phyloP scores from a whole-genome alignment of 2,113 vertebrate genomes.

The Aegotheles bennettii region DNA sequence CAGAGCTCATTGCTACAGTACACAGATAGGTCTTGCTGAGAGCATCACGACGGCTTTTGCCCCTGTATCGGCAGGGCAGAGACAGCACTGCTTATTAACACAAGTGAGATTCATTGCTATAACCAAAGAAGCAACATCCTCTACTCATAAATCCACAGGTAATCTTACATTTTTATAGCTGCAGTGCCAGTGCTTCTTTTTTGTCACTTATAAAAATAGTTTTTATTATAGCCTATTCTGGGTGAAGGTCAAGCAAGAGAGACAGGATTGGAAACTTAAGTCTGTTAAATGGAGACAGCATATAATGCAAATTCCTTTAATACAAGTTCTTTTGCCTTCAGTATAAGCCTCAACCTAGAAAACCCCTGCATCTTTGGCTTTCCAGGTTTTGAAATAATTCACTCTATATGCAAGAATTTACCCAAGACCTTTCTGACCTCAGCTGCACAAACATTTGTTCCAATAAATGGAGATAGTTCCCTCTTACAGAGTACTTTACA shows the following conservation, averaged over 20 bases:
- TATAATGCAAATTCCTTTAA: neutral
- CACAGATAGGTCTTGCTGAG: neutral
- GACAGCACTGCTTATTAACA: neutral
- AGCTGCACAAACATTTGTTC: neutral
- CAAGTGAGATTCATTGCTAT: conserved; percentile 6
- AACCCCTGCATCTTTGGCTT: neutral
- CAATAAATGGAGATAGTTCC: neutral
- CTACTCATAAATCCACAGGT: conserved; percentile 27
- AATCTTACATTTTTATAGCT: conserved; percentile 22
- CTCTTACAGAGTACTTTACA: neutral
- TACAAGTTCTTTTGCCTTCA: neutral
- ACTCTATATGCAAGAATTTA: neutral
- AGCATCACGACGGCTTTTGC: neutral
- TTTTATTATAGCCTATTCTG: conserved; percentile 8
- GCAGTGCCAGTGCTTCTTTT: neutral
- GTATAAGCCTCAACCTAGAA: conserved; percentile 3
- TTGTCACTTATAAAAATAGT: conserved; percentile 18
- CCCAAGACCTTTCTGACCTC: neutral
- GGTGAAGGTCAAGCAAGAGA: neutral
- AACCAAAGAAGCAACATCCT: neutral
- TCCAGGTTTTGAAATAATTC: conserved; percentile 9
- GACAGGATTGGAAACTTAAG: neutral
- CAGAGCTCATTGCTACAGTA: neutral
- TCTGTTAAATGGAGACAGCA: conserved; percentile 3
- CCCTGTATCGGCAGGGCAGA: neutral